Evolutionary conservation across 2,888 invertebrate genomes (phyloP).

Genomic region (Lycophotia porphyrea): DNA sequence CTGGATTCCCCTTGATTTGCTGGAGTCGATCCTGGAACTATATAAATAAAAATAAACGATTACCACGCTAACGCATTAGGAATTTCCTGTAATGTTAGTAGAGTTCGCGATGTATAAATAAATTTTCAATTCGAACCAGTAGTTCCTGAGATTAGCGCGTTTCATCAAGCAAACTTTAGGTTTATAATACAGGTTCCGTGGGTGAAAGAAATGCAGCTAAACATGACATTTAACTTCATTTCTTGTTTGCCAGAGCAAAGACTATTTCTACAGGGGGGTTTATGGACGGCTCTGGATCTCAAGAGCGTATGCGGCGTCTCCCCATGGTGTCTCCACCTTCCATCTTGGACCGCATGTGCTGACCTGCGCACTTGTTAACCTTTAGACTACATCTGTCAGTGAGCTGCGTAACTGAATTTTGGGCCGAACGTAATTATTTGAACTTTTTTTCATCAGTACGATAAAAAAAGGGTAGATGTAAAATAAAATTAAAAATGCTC

Average conservation of each 20-base stretch:
- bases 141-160: no score
- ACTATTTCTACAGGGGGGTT: neutral
- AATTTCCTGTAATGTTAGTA: no score
- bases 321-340: neutral
- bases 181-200: no score
- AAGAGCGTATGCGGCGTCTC: neutral
- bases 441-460: neutral
- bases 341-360: neutral
- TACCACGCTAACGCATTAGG: no score
- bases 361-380: neutral
- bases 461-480: neutral
- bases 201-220: no score
- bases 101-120: no score
- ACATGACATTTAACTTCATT: neutral
- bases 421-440: neutral
- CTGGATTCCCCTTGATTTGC: neutral
- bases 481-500: neutral
- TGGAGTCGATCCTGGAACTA: constrained; percentile 25
- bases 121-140: no score
- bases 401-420: neutral
- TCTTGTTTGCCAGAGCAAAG: neutral
- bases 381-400: neutral
- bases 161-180: no score
- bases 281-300: neutral
- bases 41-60: constrained; percentile 23